Evolutionary conservation across 2,113 vertebrate species (phyloP).

Genomic region (Eubucco bourcierii): DNA sequence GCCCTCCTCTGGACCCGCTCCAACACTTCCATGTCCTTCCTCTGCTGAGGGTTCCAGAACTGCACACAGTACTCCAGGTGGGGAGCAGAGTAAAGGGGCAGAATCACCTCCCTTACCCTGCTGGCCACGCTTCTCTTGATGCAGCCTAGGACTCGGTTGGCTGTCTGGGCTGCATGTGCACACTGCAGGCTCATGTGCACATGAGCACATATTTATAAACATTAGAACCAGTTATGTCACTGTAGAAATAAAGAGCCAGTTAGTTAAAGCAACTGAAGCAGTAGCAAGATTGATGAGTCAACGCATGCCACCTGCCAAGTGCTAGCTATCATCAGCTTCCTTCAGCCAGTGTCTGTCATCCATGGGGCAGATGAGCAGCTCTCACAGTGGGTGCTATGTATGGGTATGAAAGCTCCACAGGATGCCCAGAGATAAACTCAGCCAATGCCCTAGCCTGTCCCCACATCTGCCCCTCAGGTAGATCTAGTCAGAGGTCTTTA

Average conservation of each 20-base stretch:
- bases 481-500: not conserved
- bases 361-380: fast-evolving
- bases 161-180: no score
- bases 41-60: no score
- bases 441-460: not conserved
- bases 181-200: no score
- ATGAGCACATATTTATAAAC: no score
- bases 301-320: no score
- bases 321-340: not conserved
- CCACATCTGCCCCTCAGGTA: fast-evolving
- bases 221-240: not conserved
- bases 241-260: not conserved
- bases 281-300: not conserved
- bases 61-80: no score
- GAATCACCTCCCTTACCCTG: no score
- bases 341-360: not conserved
- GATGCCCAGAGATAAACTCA: fast-evolving
- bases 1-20: no score
- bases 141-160: no score
- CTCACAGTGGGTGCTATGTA: not conserved
- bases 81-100: no score
- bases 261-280: not conserved
- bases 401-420: not conserved
- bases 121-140: no score
- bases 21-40: no score